These are phyloP conservation scores for Leptopilina syphax DNA, from an alignment of 2,888 invertebrate species.

Conservation along the genomic window DNA sequence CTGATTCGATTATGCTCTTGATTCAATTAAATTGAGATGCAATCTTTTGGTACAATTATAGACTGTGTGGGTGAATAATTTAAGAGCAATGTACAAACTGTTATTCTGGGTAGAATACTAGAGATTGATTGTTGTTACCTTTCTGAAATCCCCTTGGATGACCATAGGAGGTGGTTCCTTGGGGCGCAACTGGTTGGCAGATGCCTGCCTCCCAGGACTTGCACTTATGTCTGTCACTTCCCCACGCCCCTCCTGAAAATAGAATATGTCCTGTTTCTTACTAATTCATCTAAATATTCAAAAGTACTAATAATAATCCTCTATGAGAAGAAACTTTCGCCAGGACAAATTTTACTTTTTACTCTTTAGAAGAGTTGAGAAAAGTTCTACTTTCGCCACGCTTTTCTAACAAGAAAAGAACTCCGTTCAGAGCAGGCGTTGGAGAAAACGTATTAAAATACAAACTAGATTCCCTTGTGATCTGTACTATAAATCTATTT, in stretches of 20 bases:
- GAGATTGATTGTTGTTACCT: constrained; percentile 78
- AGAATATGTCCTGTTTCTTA: constrained; percentile 12
- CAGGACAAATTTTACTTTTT: no score
- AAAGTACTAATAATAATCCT: not conserved
- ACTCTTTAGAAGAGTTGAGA: no score
- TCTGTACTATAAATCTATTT: no score
- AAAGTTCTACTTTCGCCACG: no score
- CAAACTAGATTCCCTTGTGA: no score
- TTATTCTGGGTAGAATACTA: not conserved
- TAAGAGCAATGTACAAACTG: not conserved
- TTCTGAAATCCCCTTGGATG: constrained; percentile 95
- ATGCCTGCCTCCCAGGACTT: constrained; percentile 89
- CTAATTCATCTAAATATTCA: no score
- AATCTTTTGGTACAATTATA: no score
- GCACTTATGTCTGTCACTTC: constrained; percentile 94
- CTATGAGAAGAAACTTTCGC: no score
- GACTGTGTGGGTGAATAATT: not conserved
- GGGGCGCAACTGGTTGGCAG: constrained; percentile 80
- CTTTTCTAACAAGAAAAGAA: no score
- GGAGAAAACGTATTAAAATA: no score
- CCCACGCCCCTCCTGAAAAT: constrained; percentile 90
- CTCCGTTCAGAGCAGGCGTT: no score
- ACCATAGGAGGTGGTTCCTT: constrained; percentile 86
- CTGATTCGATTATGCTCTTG: not conserved
- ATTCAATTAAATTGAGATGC: no score